phyloP scores from a whole-genome alignment of 2,113 vertebrate species.

The Ramphastos sulfuratus region DNA sequence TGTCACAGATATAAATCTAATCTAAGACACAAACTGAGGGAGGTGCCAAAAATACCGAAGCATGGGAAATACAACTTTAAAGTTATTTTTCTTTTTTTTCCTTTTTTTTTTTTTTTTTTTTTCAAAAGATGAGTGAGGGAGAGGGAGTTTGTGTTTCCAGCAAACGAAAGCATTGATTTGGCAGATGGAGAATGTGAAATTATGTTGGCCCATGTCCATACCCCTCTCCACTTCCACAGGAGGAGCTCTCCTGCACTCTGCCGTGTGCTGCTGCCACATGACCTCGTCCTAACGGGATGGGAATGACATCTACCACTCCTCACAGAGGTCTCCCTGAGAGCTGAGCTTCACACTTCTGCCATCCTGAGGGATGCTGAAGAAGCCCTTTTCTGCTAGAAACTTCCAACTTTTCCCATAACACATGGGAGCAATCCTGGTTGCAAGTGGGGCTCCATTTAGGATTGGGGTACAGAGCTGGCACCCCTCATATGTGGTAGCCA shows the following conservation, averaged over 20 bases:
- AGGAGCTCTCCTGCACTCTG: background rate
- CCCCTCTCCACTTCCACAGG: background rate
- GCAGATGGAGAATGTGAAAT: background rate
- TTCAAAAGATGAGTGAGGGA: too few species aligned
- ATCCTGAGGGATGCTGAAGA: background rate
- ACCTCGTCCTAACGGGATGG: rapidly evolving
- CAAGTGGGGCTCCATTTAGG: background rate
- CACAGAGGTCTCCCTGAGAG: background rate
- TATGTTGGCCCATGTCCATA: background rate
- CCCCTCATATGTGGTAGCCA: conserved; percentile 14
- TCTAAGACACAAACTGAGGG: background rate
- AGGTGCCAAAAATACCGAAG: background rate
- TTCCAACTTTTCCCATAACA: rapidly evolving
- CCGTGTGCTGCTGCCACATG: rapidly evolving
- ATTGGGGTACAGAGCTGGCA: background rate
- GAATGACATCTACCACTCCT: background rate
- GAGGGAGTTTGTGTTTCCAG: background rate
- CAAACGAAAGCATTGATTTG: background rate
- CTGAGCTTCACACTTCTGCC: background rate
- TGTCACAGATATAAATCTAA: conserved; percentile 10
- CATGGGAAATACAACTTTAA: background rate
- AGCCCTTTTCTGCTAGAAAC: background rate
- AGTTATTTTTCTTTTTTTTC: background rate
- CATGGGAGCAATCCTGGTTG: rapidly evolving
- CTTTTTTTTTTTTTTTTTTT: too few species aligned